Conservation (phyloP, 2,797 vertebrate genomes). For the Pipistrellus pygmaeus region DNA sequence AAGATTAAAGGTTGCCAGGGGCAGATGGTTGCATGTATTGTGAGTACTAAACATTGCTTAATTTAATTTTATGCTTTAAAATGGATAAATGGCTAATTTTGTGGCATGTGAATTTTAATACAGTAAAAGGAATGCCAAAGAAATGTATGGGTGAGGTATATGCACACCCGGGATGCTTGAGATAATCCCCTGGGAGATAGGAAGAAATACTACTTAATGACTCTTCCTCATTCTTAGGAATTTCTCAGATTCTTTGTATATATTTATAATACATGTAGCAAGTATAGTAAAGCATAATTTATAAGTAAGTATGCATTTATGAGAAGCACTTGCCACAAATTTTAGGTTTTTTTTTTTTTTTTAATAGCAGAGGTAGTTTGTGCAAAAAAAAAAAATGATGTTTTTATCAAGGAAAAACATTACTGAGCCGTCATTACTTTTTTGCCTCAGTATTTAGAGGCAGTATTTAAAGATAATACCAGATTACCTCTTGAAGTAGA, state of each 20-base stretch:
- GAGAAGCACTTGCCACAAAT: neutral
- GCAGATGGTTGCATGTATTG: neutral
- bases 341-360: conserved; percentile 33
- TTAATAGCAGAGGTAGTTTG: neutral
- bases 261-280: neutral
- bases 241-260: neutral
- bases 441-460: neutral
- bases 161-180: neutral
- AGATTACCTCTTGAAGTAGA: neutral
- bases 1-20: neutral
- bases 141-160: neutral
- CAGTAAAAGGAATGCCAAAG: neutral
- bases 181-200: neutral
- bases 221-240: neutral
- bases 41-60: neutral
- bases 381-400: neutral
- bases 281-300: neutral
- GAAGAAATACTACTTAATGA: neutral
- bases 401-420: conserved; percentile 27
- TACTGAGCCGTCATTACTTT: neutral
- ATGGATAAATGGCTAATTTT: neutral
- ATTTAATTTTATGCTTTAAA: neutral
- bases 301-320: neutral
- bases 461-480: neutral
- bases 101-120: conserved; percentile 15